Evolutionary conservation across 2,113 vertebrate genomes (phyloP), one percentile per base, ranked within the genome.

Genomic region (Eolophus roseicapilla): DNA sequence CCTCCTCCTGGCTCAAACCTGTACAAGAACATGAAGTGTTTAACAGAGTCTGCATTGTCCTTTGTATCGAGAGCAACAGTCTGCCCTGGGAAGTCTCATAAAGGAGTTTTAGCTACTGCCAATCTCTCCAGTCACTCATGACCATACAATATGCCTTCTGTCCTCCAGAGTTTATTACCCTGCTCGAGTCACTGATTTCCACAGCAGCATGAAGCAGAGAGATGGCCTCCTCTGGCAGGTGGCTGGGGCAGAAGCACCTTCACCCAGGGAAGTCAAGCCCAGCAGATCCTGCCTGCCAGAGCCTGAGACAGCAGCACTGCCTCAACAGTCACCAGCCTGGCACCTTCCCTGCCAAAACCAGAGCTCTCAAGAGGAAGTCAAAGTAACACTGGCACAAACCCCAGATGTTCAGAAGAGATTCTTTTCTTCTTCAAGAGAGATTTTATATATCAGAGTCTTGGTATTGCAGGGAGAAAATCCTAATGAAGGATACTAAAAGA

Each of bases 11-110:
- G 43, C 80, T 87, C 86, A 57, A 84, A 89, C 77, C 86, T 76
- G 65, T 2, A 27, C 62, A 43, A 49, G 75, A 68, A 31, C 86
- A 65, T 0, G 18, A 59, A 23, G 18, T n/a, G 52, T 71, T 60
- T 6, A 93, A 94, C 92, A 96, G 95, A 96, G 52, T 88, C 93
- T 46, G 88, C 92, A 85, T 95, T 93, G 96, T 96, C 69, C 95
- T 94, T 75, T 88, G 93, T 94, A 86, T 46, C 5, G 21, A 73
- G 18, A 86, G 71, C 82, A 69, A 31, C 53, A 9, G 57, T 1
- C 60, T 39, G 82, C 82, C 83, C 92, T 50, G 82, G 79, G 90
- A 93, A 92, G 92, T 33, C 93, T 96, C 96, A 86, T 69, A 91
- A 95, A 94, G 88, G 83, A 96, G 86, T 64, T 88, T 31, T 24